Base-by-base conservation (phyloP, 2,888 invertebrate species). In the Agonopterix arenella region DNA sequence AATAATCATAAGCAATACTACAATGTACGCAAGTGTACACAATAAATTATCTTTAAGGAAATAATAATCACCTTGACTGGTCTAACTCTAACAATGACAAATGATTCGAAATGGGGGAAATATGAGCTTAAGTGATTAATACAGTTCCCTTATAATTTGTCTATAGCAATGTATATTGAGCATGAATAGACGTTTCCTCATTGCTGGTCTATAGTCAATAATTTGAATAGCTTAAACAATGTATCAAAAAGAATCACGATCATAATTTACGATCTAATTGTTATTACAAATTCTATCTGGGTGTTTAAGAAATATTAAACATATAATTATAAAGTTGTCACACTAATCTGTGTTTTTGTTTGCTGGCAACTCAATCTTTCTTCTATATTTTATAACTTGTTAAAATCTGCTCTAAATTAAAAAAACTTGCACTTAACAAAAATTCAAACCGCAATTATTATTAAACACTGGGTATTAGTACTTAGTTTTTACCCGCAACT, bases 31-130 rank as follows among this genome's bases (percentile, higher is more conserved):
- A 56, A 28, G 13, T 40, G 36, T 50, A 54, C 47, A 41, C 51
- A 45, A 45, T 67, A 70, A 70, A 73, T 72, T 57, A 58, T 58
- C 43, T 57, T 65, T 60, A 70, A 68, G 79, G 78, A 78, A 75
- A 74, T 68, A 61, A 55, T 58, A 58, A 56, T 62, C 56, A 62
- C 76, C 73, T 77, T 75, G 70, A 74, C 36, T 40, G 16, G 67
- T 69, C 62, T 53, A 53, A 53, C 28, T 28, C 61, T 55, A 62
- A 69, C 68, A 66, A 49, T 66, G 76, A 80, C 58, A 73, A 78
- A 80, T 73, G 68, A 66, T 61, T 60, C 53, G 53, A 63, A 64
- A 62, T 57, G 57, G 52, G 54, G 53, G 59, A 63, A 60, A 63
- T 58, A 62, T 69, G 64, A 66, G 57, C 59, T 60, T 59, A 67